A percentile compares a stretch with the other conserved stretches of the same genome.
Conservation (phyloP, 2,888 invertebrate species). For the Spilarctia lutea region DNA sequence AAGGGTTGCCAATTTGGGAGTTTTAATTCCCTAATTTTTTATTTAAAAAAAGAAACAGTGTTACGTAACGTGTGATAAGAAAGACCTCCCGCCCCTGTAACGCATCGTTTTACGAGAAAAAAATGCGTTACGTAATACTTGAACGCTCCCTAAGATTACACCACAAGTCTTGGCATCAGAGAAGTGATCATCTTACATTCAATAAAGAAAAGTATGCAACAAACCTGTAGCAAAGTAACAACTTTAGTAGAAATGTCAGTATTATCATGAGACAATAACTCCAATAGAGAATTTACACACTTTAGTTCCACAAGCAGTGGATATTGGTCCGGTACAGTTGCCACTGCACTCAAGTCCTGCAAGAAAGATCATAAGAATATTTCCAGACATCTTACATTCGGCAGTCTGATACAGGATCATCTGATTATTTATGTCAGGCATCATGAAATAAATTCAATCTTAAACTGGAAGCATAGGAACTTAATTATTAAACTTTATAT, state of each 20-base stretch:
- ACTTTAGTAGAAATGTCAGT: constrained; percentile 96
- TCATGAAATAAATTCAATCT: neutral
- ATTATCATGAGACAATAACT: constrained; percentile 98
- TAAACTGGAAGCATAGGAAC: neutral
- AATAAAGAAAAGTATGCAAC: constrained; percentile 13
- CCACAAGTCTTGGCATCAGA: too few relatives aligned
- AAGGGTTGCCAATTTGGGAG: too few relatives aligned
- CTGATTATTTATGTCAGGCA: too few relatives aligned
- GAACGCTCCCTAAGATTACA: too few relatives aligned
- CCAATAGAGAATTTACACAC: constrained; percentile 95
- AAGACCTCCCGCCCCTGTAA: too few relatives aligned
- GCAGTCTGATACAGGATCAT: too few relatives aligned
- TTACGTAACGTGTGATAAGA: too few relatives aligned
- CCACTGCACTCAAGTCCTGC: constrained; percentile 96
- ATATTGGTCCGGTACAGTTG: constrained; percentile 98
- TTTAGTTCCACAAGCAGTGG: constrained; percentile 95
- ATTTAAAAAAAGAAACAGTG: too few relatives aligned
- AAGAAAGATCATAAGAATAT: constrained; percentile 1
- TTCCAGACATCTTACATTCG: too few relatives aligned
- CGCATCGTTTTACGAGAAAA: too few relatives aligned
- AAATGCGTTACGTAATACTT: too few relatives aligned
- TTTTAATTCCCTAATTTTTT: too few relatives aligned
- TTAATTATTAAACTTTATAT: neutral
- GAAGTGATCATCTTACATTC: neutral
- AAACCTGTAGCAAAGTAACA: constrained; percentile 88